Conservation (phyloP, 2,888 invertebrate genomes). For the Cheilosia scutellata region DNA sequence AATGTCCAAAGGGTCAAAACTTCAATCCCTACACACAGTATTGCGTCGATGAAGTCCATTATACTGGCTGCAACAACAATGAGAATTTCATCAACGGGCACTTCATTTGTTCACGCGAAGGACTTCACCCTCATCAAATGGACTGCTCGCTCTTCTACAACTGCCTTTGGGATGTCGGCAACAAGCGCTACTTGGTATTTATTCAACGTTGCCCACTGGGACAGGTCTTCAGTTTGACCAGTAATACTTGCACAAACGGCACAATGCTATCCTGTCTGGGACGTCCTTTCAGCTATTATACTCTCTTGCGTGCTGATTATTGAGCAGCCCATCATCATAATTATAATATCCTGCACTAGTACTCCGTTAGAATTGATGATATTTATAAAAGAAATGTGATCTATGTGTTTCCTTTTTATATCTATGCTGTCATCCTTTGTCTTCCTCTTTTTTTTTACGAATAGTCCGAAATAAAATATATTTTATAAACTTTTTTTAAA, state of each 20-base stretch:
- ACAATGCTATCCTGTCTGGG: conserved; percentile 52
- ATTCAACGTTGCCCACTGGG: conserved; percentile 48
- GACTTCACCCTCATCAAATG: conserved; percentile 56
- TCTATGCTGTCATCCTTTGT: background rate
- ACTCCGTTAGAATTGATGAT: conserved; percentile 38
- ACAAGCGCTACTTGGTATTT: conserved; percentile 41
- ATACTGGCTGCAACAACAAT: conserved; percentile 72
- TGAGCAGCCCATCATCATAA: background rate
- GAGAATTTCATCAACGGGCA: conserved; percentile 3
- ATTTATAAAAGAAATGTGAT: conserved; percentile 46
- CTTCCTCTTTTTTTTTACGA: conserved; percentile 1
- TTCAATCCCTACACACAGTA: conserved; percentile 75
- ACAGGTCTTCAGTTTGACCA: conserved; percentile 51
- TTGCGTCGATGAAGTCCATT: conserved; percentile 61
- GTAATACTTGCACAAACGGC: conserved; percentile 38
- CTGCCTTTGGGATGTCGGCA: conserved; percentile 55
- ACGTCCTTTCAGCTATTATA: conserved; percentile 38
- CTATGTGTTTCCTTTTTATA: conserved; percentile 16
- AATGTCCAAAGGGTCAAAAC: conserved; percentile 77
- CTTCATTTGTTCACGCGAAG: conserved; percentile 60
- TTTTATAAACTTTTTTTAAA: conserved; percentile 43
- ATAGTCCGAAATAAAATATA: conserved; percentile 28
- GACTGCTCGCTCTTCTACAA: conserved; percentile 68
- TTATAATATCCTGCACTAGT: background rate
- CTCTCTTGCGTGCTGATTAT: conserved; percentile 1